Conservation (phyloP, 2,888 invertebrate species). For the Microctonus brassicae region DNA sequence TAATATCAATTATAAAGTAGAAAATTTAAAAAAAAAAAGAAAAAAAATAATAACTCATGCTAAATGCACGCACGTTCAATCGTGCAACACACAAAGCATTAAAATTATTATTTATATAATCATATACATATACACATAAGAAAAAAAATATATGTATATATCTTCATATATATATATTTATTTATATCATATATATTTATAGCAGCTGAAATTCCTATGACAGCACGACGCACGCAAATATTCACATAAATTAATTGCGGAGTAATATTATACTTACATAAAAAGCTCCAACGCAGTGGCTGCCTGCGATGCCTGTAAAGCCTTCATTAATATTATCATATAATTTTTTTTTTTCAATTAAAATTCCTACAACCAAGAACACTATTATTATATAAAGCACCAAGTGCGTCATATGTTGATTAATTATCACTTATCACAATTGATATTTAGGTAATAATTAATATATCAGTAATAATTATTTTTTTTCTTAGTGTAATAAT, state of each 20-base stretch:
- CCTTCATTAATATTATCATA: neutral
- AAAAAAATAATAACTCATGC: neutral
- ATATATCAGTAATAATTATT: too few relatives aligned
- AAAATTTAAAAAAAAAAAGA: neutral
- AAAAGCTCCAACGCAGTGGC: neutral
- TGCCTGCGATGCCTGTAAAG: constrained; percentile 19
- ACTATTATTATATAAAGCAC: neutral
- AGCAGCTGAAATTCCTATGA: neutral
- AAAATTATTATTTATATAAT: neutral
- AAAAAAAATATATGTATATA: too few relatives aligned
- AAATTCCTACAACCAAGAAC: neutral
- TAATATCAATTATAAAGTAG: neutral
- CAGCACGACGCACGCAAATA: constrained; percentile 29
- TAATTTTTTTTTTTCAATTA: neutral
- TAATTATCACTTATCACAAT: neutral
- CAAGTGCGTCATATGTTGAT: neutral
- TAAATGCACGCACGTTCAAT: neutral
- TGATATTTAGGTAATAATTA: neutral
- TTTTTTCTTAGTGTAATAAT: too few relatives aligned
- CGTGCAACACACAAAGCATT: neutral
- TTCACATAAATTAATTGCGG: constrained; percentile 1
- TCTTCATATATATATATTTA: too few relatives aligned
- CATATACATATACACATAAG: neutral
- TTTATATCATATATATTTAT: neutral
- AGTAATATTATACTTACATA: neutral